A percentile compares a stretch with the other conserved stretches of the same genome.
These are phyloP conservation scores for Pseudobourletiella spinata DNA, from an alignment of 1,140 invertebrate genomes.

Conservation along the genomic window DNA sequence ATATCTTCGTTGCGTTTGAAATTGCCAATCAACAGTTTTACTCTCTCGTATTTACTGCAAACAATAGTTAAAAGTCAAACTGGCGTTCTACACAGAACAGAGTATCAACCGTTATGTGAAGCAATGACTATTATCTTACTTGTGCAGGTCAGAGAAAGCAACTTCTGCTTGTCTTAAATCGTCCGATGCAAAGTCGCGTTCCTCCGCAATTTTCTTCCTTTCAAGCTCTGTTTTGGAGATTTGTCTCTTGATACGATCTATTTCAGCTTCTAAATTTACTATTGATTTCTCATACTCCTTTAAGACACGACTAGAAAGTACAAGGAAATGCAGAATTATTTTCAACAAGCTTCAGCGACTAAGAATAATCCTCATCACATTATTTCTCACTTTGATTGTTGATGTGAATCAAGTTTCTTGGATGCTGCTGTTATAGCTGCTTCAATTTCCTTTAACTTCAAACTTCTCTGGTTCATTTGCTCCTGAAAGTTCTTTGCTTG, in stretches of 20 bases:
- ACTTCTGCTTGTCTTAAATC: constrained; percentile 23
- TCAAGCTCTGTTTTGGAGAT: not conserved
- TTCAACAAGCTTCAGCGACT: not conserved
- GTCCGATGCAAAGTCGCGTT: constrained; percentile 20
- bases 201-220: not conserved
- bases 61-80: not conserved
- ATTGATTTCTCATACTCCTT: constrained; percentile 1
- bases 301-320: not conserved
- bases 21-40: constrained; percentile 9
- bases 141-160: constrained; percentile 27
- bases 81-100: not conserved
- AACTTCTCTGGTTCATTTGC: not conserved
- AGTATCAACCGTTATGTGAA: not conserved
- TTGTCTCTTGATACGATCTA: not conserved
- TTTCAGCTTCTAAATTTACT: not conserved
- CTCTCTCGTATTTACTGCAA: constrained; percentile 18
- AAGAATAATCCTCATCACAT: not conserved
- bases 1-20: constrained; percentile 23
- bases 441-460: not conserved
- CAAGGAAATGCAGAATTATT: not conserved
- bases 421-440: not conserved
- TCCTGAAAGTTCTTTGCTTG: not conserved
- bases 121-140: constrained; percentile 2
- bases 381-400: constrained; percentile 1
- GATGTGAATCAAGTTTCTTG: not conserved